A percentile compares a stretch with the other conserved stretches of the same genome.
Evolutionary conservation across 2,113 vertebrate species (phyloP).

Genomic region (Cyanoramphus novaezelandiae): DNA sequence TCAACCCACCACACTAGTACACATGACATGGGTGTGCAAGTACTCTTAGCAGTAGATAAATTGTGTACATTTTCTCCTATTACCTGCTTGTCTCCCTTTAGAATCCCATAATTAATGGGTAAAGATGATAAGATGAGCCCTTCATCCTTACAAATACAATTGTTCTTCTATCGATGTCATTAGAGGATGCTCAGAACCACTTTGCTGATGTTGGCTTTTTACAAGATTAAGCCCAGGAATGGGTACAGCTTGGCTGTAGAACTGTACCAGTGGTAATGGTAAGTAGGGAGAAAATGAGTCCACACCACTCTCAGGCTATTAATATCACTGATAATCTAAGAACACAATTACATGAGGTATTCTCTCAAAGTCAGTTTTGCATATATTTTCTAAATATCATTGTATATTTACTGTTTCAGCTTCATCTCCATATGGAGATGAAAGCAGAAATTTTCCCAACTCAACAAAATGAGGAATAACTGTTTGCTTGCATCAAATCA

Average conservation of each 20-base stretch:
- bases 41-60: not conserved
- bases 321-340: not conserved
- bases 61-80: accelerated
- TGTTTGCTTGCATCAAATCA: not conserved
- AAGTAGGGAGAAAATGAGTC: not conserved
- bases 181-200: not conserved
- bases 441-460: not conserved
- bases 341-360: not conserved
- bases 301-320: not conserved
- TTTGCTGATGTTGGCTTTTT: not conserved
- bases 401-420: not conserved
- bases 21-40: accelerated
- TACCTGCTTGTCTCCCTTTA: not conserved
- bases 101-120: not conserved
- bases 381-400: not conserved
- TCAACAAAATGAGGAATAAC: not conserved
- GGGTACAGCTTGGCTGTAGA: not conserved
- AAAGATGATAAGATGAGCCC: not conserved
- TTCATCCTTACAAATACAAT: not conserved
- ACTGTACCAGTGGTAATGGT: not conserved
- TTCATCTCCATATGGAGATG: not conserved
- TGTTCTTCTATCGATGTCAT: not conserved
- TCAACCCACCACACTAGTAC: not conserved
- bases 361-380: not conserved
- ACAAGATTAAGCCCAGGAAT: not conserved